phyloP scores from a whole-genome alignment of 1,140 invertebrate species.

The Listronotus bonariensis region DNA sequence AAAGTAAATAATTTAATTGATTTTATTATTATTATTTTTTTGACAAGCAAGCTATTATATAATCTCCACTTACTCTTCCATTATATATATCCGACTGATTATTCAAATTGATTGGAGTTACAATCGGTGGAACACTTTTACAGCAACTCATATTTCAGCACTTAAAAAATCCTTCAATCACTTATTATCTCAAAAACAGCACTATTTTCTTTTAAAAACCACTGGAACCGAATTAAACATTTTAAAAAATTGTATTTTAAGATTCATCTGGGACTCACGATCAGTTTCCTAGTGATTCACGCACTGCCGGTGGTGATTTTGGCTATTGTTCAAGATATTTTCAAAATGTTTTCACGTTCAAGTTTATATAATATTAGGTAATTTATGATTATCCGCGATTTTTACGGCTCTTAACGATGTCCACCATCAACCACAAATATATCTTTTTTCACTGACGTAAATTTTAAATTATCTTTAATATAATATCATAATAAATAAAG shows the following conservation, averaged over 20 bases:
- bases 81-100: slow-evolving; percentile 72
- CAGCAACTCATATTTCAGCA: slow-evolving; percentile 64
- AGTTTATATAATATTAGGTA: too few species aligned
- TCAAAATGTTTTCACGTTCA: slow-evolving; percentile 34
- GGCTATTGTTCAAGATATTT: slow-evolving; percentile 37
- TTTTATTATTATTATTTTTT: too few species aligned
- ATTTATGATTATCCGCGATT: too few species aligned
- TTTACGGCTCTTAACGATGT: too few species aligned
- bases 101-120: slow-evolving; percentile 73
- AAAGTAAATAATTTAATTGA: too few species aligned
- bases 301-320: slow-evolving; percentile 25
- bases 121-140: slow-evolving; percentile 65
- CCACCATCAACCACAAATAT: too few species aligned
- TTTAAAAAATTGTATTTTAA: slow-evolving; percentile 36
- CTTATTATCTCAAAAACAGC: neutral
- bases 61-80: slow-evolving; percentile 68
- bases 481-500: too few species aligned
- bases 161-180: neutral
- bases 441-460: too few species aligned
- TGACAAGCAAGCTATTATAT: too few species aligned
- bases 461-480: too few species aligned
- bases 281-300: slow-evolving; percentile 29
- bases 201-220: slow-evolving; percentile 10
- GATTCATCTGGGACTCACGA: slow-evolving; percentile 27
- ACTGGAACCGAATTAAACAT: slow-evolving; percentile 20